These are phyloP conservation scores for Psittacara wagleri DNA, from an alignment of 2,113 vertebrate genomes.

Conservation along the genomic window DNA sequence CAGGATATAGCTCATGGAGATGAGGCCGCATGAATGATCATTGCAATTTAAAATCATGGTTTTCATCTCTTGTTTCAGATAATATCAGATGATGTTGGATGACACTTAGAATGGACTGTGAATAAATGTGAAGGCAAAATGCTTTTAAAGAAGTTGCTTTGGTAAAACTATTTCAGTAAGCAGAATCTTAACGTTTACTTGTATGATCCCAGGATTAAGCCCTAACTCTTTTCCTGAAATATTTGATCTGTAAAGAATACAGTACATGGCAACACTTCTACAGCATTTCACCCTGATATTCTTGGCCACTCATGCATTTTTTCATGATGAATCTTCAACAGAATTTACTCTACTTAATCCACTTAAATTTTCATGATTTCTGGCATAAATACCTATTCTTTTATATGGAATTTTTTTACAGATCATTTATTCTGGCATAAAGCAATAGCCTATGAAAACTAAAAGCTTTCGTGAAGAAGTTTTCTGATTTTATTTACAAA, in stretches of 20 bases:
- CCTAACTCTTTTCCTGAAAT: background rate
- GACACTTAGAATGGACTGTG: background rate
- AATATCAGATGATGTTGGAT: background rate
- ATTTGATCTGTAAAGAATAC: background rate
- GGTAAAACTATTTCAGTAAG: background rate
- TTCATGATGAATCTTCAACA: background rate
- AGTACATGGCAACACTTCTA: background rate
- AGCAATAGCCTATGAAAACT: background rate
- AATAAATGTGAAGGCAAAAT: background rate
- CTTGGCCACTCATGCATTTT: fast-evolving
- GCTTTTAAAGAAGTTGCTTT: background rate
- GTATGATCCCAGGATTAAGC: background rate
- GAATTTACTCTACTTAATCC: background rate
- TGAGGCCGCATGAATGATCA: background rate
- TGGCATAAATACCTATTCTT: background rate
- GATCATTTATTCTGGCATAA: background rate
- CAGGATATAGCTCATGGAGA: background rate
- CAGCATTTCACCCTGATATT: background rate
- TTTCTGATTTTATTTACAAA: background rate
- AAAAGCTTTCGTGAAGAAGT: background rate
- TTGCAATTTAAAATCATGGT: background rate
- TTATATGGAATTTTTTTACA: background rate
- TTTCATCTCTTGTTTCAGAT: background rate
- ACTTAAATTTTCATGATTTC: background rate
- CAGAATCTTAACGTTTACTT: background rate